Conservation (phyloP, 1,140 invertebrate species). For the Zelostemma sp. region DNA sequence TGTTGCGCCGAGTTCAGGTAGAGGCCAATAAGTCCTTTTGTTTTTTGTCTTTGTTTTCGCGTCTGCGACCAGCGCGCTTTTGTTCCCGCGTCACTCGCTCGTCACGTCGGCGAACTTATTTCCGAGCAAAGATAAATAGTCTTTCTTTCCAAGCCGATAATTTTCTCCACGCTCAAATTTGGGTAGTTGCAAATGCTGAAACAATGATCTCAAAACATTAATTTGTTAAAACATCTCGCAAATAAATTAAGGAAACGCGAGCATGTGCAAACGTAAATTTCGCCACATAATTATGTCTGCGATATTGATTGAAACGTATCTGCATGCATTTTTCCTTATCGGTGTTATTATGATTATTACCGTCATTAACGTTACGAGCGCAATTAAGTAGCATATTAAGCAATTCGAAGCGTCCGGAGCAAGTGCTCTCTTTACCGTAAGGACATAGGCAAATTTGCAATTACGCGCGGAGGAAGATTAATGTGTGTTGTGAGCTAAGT, state of each 20-base stretch:
- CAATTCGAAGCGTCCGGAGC: slow-evolving; percentile 4
- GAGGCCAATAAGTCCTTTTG: slow-evolving; percentile 49
- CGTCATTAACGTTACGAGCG: not conserved
- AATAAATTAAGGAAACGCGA: too few species aligned
- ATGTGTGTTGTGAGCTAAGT: slow-evolving; percentile 21
- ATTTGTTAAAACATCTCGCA: too few species aligned
- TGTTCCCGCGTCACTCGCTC: slow-evolving; percentile 29
- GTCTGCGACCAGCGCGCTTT: slow-evolving; percentile 31
- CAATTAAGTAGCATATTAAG: not conserved
- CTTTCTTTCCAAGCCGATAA: too few species aligned
- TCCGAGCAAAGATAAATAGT: slow-evolving; percentile 38
- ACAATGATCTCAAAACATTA: too few species aligned
- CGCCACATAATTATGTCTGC: too few species aligned
- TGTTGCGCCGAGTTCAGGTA: slow-evolving; percentile 30
- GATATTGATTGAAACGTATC: too few species aligned
- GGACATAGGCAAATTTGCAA: slow-evolving; percentile 33
- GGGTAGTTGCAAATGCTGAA: too few species aligned
- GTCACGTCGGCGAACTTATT: slow-evolving; percentile 45
- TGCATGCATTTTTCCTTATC: not conserved
- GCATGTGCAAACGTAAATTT: too few species aligned
- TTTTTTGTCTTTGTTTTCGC: slow-evolving; percentile 47
- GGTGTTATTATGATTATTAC: slow-evolving; percentile 2
- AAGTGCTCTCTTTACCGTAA: slow-evolving; percentile 15
- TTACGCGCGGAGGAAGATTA: slow-evolving; percentile 35
- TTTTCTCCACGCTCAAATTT: slow-evolving; percentile 21